These are phyloP conservation scores for Cephus rjabovi DNA, from an alignment of 2,888 invertebrate genomes.

Conservation along the genomic window DNA sequence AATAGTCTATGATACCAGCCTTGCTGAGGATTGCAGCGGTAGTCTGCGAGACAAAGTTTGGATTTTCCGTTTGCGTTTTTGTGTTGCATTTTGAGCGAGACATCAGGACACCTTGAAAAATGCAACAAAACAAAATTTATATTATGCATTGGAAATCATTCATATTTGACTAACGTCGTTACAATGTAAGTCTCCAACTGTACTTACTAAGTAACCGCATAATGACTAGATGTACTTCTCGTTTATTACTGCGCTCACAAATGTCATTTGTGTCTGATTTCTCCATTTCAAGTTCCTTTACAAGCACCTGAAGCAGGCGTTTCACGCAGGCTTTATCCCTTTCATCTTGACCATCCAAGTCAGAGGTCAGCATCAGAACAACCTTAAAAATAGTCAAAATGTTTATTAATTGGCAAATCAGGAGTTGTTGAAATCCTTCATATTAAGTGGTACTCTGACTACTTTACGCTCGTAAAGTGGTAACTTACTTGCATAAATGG, in stretches of 20 bases:
- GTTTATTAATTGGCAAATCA: background rate
- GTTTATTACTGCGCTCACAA: constrained; percentile 76
- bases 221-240: constrained; percentile 89
- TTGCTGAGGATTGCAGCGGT: constrained; percentile 79
- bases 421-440: background rate
- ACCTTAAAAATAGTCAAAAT: constrained; percentile 69
- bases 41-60: constrained; percentile 75
- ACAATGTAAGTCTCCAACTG: constrained; percentile 1
- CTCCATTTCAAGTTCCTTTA: constrained; percentile 79
- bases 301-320: constrained; percentile 78
- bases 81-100: constrained; percentile 76
- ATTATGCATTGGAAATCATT: background rate
- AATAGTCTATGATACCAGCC: constrained; percentile 79
- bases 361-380: constrained; percentile 88
- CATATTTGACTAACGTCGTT: background rate
- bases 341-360: constrained; percentile 88
- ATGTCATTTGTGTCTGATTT: constrained; percentile 70
- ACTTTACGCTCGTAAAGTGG: background rate
- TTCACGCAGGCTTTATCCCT: constrained; percentile 83
- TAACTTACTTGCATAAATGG: constrained; percentile 88
- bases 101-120: constrained; percentile 76
- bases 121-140: background rate
- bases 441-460: background rate
- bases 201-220: constrained; percentile 86
- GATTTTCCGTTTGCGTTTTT: constrained; percentile 62